Percentiles rank a stretch among this genome's conserved stretches.
Conservation (phyloP, 1,140 invertebrate genomes). For the Diabrotica virgifera region DNA sequence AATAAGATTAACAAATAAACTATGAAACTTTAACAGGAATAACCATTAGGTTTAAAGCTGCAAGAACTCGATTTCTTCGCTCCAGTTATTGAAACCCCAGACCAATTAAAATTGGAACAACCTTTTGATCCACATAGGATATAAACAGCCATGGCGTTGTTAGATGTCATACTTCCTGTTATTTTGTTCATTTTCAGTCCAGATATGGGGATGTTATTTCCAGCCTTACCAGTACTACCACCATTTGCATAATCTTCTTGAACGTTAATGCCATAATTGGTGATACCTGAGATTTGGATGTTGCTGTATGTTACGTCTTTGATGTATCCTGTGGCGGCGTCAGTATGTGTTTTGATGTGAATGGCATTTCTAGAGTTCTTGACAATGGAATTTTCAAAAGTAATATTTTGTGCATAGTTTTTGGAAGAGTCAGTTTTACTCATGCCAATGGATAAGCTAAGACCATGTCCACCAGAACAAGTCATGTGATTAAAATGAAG, state of each 20-base stretch:
- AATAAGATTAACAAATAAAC: no score
- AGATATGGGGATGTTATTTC: slow-evolving; percentile 27
- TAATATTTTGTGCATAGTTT: slow-evolving; percentile 23
- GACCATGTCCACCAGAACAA: slow-evolving; percentile 27
- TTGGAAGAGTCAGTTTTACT: slow-evolving; percentile 12
- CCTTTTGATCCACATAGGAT: slow-evolving; percentile 25
- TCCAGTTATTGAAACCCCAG: slow-evolving; percentile 19
- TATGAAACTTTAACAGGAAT: not conserved
- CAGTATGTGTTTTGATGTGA: slow-evolving; percentile 29
- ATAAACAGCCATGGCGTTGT: slow-evolving; percentile 21
- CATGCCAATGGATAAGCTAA: slow-evolving; percentile 26
- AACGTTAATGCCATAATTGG: slow-evolving; percentile 25
- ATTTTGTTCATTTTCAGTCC: slow-evolving; percentile 13
- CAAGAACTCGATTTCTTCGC: slow-evolving; percentile 17
- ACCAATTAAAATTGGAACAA: slow-evolving; percentile 25
- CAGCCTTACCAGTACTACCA: slow-evolving; percentile 17
- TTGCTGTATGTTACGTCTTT: slow-evolving; percentile 25
- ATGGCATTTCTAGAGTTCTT: slow-evolving; percentile 25
- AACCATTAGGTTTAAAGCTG: slow-evolving; percentile 18
- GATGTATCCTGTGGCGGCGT: slow-evolving; percentile 21
- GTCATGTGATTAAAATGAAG: slow-evolving; percentile 19
- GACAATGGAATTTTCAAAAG: slow-evolving; percentile 20
- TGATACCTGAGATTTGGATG: slow-evolving; percentile 25
- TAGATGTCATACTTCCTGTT: slow-evolving; percentile 23
- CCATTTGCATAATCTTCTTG: slow-evolving; percentile 29